These are phyloP conservation scores for Drosophila pallidifrons DNA, from an alignment of 1,140 invertebrate species.

Conservation along the genomic window DNA sequence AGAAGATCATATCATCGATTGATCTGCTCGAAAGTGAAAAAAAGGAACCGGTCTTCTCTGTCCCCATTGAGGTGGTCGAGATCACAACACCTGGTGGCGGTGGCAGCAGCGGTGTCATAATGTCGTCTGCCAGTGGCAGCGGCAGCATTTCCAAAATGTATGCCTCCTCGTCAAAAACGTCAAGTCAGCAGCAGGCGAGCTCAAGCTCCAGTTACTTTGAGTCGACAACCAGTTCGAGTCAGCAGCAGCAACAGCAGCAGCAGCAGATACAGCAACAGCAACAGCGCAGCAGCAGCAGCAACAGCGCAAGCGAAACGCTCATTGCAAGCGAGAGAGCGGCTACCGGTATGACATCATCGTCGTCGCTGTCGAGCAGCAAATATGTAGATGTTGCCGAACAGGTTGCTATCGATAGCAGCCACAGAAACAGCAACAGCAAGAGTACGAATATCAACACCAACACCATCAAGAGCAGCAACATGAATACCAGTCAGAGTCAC, in stretches of 20 bases:
- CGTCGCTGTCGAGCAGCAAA: slow-evolving; percentile 62
- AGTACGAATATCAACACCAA: slow-evolving; percentile 40
- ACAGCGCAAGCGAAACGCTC: slow-evolving; percentile 68
- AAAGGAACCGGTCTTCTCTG: slow-evolving; percentile 81
- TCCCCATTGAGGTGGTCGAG: slow-evolving; percentile 81
- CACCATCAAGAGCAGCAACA: slow-evolving; percentile 38
- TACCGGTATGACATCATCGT: slow-evolving; percentile 84
- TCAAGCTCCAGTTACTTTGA: slow-evolving; percentile 64
- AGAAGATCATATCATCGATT: slow-evolving; percentile 77
- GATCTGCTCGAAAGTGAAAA: slow-evolving; percentile 81
- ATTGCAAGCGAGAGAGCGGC: slow-evolving; percentile 75
- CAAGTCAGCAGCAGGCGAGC: slow-evolving; percentile 55
- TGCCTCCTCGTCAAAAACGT: slow-evolving; percentile 58
- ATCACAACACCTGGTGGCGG: slow-evolving; percentile 52
- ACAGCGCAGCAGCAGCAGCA: slow-evolving; percentile 3
- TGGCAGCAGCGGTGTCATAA: slow-evolving; percentile 17
- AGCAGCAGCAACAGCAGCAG: slow-evolving; percentile 13
- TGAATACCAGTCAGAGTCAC: slow-evolving; percentile 21
- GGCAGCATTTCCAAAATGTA: slow-evolving; percentile 72
- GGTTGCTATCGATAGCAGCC: slow-evolving; percentile 66
- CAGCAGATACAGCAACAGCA: slow-evolving; percentile 9
- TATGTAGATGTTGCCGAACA: slow-evolving; percentile 50
- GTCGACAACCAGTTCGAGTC: slow-evolving; percentile 76
- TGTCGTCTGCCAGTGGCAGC: slow-evolving; percentile 59
- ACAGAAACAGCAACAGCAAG: slow-evolving; percentile 33